Evolutionary conservation across 2,113 vertebrate genomes (phyloP).

Genomic region (Ammodytes dubius): DNA sequence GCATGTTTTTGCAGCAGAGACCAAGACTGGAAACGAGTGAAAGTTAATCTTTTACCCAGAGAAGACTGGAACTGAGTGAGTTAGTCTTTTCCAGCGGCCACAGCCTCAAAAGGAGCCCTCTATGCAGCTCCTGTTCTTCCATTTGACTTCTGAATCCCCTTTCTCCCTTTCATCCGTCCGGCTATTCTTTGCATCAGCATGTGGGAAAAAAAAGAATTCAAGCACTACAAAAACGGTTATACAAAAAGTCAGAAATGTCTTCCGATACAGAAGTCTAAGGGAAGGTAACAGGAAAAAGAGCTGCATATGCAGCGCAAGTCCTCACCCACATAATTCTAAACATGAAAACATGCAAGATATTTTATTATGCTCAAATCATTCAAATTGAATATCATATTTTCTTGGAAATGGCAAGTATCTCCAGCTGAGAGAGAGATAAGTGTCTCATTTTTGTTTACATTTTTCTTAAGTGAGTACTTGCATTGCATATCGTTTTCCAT

Average conservation of each 20-base stretch:
- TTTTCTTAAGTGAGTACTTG: slow-evolving; percentile 54
- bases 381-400: slow-evolving; percentile 14
- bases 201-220: slow-evolving; percentile 37
- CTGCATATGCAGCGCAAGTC: slow-evolving; percentile 42
- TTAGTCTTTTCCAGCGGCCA: slow-evolving; percentile 26
- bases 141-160: slow-evolving; percentile 56
- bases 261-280: slow-evolving; percentile 45
- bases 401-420: slow-evolving; percentile 27
- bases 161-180: slow-evolving; percentile 27
- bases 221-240: not conserved
- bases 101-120: slow-evolving; percentile 57
- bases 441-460: slow-evolving; percentile 48
- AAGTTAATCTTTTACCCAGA: not conserved
- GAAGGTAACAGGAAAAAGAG: slow-evolving; percentile 35
- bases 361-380: slow-evolving; percentile 15
- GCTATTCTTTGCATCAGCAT: slow-evolving; percentile 42
- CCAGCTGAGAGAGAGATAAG: slow-evolving; percentile 19
- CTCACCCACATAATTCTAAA: slow-evolving; percentile 29
- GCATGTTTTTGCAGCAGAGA: slow-evolving; percentile 50
- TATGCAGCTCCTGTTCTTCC: slow-evolving; percentile 77
- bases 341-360: slow-evolving; percentile 4
- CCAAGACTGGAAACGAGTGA: slow-evolving; percentile 14
- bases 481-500: slow-evolving; percentile 21
- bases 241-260: slow-evolving; percentile 34
- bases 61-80: slow-evolving; percentile 10